Evolutionary conservation across 2,113 vertebrate species (phyloP).

Genomic region (Lucifuga dentata): DNA sequence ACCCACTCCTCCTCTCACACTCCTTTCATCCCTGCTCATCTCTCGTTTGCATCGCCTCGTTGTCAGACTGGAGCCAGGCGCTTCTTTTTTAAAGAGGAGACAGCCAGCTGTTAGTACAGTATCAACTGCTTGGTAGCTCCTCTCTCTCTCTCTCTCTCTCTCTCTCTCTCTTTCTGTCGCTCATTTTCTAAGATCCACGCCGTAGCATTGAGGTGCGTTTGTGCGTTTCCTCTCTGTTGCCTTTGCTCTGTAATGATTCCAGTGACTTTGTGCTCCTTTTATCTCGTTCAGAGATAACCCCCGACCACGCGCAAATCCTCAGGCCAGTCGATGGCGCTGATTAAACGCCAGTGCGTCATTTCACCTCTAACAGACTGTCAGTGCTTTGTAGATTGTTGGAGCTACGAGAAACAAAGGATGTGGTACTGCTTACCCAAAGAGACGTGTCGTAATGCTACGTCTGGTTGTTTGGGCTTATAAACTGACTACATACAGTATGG

Average conservation of each 20-base stretch:
- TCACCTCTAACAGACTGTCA: conserved; percentile 47
- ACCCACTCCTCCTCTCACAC: conserved; percentile 59
- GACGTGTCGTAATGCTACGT: background rate
- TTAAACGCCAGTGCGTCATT: conserved; percentile 56
- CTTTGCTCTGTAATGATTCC: conserved; percentile 53
- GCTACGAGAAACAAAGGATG: conserved; percentile 25
- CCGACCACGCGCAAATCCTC: conserved; percentile 45
- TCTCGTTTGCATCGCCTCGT: conserved; percentile 50
- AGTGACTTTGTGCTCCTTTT: conserved; percentile 59
- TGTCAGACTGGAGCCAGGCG: conserved; percentile 50
- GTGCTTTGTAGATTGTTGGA: background rate
- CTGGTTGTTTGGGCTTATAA: background rate
- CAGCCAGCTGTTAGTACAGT: conserved; percentile 65
- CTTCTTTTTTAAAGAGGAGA: conserved; percentile 35
- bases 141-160: conserved; percentile 29
- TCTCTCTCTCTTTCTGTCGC: background rate
- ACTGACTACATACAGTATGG: too few relatives aligned
- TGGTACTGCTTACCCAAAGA: background rate
- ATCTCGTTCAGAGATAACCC: conserved; percentile 50
- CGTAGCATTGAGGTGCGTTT: background rate
- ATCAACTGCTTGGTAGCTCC: conserved; percentile 33
- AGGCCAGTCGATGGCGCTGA: conserved; percentile 44
- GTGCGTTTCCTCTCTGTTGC: background rate
- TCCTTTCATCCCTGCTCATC: conserved; percentile 65
- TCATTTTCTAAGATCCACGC: conserved; percentile 31